These are phyloP conservation scores for Onychostoma macrolepis DNA, from an alignment of 2,113 vertebrate genomes.

Conservation along the genomic window DNA sequence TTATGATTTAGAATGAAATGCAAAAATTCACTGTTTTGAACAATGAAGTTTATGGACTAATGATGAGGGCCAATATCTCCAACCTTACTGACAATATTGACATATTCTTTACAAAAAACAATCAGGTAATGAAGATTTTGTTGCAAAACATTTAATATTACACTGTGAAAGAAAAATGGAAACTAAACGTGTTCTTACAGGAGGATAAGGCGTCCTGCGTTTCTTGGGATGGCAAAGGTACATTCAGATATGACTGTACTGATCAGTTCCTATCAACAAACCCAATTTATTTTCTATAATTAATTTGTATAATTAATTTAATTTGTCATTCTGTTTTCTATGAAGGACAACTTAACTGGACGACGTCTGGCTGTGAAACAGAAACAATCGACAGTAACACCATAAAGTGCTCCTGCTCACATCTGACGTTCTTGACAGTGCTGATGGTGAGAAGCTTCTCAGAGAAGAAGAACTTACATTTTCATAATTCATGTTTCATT, in stretches of 20 bases:
- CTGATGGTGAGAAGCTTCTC: constrained; percentile 57
- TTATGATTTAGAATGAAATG: background rate
- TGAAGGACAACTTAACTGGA: background rate
- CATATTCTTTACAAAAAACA: accelerated
- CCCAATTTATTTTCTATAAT: background rate
- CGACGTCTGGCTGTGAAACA: background rate
- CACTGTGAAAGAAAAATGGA: background rate
- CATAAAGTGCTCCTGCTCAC: background rate
- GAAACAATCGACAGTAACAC: background rate
- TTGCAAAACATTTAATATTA: background rate
- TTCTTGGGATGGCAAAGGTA: background rate
- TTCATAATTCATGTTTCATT: background rate
- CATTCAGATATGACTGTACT: background rate
- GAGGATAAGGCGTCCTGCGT: background rate
- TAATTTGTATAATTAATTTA: too few species aligned
- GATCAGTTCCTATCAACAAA: background rate
- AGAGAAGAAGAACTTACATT: background rate
- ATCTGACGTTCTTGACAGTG: background rate
- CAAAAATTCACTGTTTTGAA: background rate
- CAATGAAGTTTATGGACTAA: constrained; percentile 4
- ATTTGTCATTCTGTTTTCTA: background rate
- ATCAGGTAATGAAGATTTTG: background rate
- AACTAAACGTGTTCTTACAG: background rate
- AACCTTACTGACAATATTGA: background rate
- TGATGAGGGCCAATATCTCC: background rate